Percentiles rank a stretch among this genome's conserved stretches.
These are phyloP conservation scores for Scyliorhinus canicula DNA, from an alignment of 2,797 vertebrate genomes.

Conservation along the genomic window DNA sequence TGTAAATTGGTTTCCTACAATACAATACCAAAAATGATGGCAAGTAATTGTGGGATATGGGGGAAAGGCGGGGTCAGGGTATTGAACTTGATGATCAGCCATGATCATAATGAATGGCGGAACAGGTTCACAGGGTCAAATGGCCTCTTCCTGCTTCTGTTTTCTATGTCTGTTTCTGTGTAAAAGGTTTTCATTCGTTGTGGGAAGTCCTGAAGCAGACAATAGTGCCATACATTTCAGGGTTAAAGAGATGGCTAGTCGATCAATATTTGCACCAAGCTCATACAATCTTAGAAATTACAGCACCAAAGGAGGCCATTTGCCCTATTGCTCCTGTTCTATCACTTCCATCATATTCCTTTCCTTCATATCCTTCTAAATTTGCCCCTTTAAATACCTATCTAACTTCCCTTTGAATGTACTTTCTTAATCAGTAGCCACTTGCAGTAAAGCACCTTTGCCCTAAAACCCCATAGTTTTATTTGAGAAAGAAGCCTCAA, in stretches of 20 bases:
- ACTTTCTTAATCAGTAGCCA: background rate
- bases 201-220: background rate
- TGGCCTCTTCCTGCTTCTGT: too few relatives aligned
- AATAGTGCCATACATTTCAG: background rate
- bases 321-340: background rate
- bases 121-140: too few relatives aligned
- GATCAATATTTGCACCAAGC: background rate
- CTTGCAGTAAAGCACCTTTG: background rate
- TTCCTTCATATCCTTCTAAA: background rate
- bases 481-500: background rate
- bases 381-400: background rate
- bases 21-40: too few relatives aligned
- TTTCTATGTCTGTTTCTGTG: too few relatives aligned
- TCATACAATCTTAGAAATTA: background rate
- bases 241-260: background rate
- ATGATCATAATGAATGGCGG: too few relatives aligned
- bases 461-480: background rate
- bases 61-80: too few relatives aligned
- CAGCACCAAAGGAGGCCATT: background rate
- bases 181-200: background rate
- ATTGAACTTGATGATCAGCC: too few relatives aligned
- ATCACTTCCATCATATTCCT: background rate
- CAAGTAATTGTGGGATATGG: too few relatives aligned
- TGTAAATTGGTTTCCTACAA: background rate
- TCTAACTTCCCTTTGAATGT: background rate